Evolutionary conservation across 1,140 invertebrate genomes (phyloP).

Genomic region (Melipona quadrifasciata): DNA sequence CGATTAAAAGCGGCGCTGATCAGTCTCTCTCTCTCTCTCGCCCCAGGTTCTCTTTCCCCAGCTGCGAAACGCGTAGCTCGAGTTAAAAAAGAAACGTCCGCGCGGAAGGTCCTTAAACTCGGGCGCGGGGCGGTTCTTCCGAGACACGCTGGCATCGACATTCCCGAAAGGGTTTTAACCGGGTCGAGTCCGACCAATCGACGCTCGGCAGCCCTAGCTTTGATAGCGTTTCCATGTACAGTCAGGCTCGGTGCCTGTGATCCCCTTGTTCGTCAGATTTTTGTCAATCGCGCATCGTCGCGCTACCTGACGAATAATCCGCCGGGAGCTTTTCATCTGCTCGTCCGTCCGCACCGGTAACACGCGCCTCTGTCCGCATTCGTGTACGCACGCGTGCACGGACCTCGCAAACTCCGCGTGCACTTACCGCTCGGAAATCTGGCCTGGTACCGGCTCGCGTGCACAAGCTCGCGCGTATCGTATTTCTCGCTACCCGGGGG

Average conservation of each 20-base stretch:
- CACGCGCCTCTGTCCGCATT: not conserved
- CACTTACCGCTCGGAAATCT: not conserved
- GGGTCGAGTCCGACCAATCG: not conserved
- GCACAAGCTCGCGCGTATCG: conserved; percentile 38
- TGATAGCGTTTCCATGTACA: conserved; percentile 37
- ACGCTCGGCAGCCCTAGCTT: not conserved
- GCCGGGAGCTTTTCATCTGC: not conserved
- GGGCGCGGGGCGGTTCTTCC: not conserved
- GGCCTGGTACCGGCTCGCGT: conserved; percentile 14
- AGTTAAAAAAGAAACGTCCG: not conserved
- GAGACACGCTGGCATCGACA: not conserved
- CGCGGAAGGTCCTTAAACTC: not conserved
- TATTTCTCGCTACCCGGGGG: conserved; percentile 57
- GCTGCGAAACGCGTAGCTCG: not conserved
- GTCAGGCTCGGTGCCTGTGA: not conserved
- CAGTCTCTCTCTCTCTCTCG: not conserved
- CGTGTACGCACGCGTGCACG: not conserved
- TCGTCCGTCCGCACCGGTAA: not conserved
- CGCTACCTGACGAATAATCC: not conserved
- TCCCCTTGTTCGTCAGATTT: conserved; percentile 38
- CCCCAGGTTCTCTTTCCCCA: not conserved
- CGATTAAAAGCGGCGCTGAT: not conserved
- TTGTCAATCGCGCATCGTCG: not conserved
- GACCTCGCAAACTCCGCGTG: not conserved
- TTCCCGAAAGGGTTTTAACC: not conserved